A percentile compares a stretch with the other conserved stretches of the same genome.
phyloP scores from a whole-genome alignment of 2,888 invertebrate genomes.

The Dryobotodes eremita region DNA sequence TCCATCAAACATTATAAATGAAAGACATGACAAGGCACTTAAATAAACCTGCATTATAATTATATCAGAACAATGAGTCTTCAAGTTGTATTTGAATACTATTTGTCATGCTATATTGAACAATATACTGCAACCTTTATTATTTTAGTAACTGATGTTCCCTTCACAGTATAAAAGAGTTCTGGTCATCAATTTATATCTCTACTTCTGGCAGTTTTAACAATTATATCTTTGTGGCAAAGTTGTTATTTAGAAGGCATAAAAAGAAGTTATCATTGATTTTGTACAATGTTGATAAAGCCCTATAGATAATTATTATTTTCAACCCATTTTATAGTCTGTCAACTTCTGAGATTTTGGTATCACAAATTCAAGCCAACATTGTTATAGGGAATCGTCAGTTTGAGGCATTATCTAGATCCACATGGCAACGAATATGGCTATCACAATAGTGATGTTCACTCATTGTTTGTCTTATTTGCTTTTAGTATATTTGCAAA shows the following conservation, averaged over 20 bases:
- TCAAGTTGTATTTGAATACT: conserved; percentile 24
- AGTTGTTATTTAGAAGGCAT: not conserved
- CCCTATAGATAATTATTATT: not conserved
- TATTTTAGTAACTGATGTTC: too few relatives aligned
- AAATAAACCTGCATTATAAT: conserved; percentile 4
- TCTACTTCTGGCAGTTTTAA: too few relatives aligned
- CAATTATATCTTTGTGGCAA: not conserved
- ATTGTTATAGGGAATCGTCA: not conserved
- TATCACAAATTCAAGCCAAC: not conserved
- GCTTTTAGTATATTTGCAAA: too few relatives aligned
- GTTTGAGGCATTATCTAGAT: not conserved
- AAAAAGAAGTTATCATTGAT: not conserved
- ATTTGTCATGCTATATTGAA: conserved; percentile 3
- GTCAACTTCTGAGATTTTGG: not conserved
- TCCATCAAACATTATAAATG: conserved; percentile 6
- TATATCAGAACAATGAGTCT: conserved; percentile 39
- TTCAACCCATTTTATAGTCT: not conserved
- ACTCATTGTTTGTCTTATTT: too few relatives aligned
- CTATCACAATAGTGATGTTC: too few relatives aligned
- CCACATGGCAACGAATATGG: not conserved
- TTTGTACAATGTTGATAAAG: too few relatives aligned
- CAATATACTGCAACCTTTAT: not conserved
- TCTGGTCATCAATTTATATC: not conserved
- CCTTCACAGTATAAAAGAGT: not conserved
- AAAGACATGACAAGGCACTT: conserved; percentile 30